Conservation (phyloP, 1,140 invertebrate species). For the Brachionus koreanus region DNA sequence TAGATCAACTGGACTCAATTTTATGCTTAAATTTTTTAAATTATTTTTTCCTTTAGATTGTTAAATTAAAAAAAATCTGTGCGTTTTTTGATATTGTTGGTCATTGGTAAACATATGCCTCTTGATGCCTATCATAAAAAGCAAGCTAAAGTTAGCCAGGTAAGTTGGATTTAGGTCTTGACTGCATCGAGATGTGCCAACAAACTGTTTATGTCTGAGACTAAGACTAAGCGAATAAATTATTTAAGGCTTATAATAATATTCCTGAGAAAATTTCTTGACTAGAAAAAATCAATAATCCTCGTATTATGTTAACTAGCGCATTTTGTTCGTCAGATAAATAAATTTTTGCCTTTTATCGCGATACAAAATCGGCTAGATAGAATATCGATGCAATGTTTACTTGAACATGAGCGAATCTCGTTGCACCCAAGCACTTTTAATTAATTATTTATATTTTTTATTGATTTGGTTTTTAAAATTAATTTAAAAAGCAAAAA, state of each 20-base stretch:
- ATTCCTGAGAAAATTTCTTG: background rate
- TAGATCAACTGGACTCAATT: background rate
- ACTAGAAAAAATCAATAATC: background rate
- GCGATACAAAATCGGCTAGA: background rate
- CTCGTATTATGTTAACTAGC: background rate
- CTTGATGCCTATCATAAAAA: constrained; percentile 10
- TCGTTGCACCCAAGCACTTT: background rate
- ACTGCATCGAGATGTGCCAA: background rate
- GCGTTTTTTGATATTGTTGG: background rate
- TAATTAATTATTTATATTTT: background rate
- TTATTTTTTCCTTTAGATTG: background rate
- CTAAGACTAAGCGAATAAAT: background rate
- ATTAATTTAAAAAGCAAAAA: constrained; percentile 27
- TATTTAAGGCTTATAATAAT: background rate
- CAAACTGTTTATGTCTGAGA: background rate
- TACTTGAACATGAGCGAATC: background rate
- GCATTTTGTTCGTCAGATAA: background rate
- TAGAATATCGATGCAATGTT: too few relatives aligned
- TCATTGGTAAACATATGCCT: background rate
- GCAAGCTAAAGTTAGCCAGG: constrained; percentile 35
- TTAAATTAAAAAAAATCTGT: background rate
- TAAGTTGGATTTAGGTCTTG: background rate
- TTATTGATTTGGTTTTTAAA: constrained; percentile 3
- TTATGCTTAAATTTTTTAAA: background rate
- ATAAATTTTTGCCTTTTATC: background rate